Conservation (phyloP, 2,888 invertebrate genomes). For the Netelia melanura region DNA sequence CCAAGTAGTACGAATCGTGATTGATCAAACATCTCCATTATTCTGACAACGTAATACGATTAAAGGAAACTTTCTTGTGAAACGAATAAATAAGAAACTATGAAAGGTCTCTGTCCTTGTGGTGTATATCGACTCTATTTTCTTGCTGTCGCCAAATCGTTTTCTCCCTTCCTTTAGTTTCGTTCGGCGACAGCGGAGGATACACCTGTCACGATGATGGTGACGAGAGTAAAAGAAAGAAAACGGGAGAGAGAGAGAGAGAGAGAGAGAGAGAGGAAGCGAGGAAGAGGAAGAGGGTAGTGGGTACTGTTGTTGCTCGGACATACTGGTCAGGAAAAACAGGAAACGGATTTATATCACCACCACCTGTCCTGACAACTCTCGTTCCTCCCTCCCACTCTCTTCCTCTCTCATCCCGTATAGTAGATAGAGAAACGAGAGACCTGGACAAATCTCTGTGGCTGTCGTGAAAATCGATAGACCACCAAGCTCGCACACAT, state of each 20-base stretch:
- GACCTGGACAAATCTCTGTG: conserved; percentile 63
- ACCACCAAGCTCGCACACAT: conserved; percentile 9
- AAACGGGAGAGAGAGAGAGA: conserved; percentile 5
- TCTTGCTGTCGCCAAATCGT: conserved; percentile 54
- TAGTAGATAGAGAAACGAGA: conserved; percentile 27
- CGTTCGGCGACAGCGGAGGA: conserved; percentile 56
- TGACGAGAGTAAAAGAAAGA: conserved; percentile 54
- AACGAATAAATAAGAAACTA: conserved; percentile 48
- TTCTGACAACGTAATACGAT: not conserved
- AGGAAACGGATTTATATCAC: conserved; percentile 56
- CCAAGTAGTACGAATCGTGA: conserved; percentile 6
- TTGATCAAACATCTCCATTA: not conserved
- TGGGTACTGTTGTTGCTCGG: conserved; percentile 49
- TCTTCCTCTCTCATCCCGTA: not conserved
- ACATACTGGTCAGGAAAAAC: conserved; percentile 52
- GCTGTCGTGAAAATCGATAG: conserved; percentile 65
- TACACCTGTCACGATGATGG: conserved; percentile 50
- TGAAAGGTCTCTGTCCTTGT: conserved; percentile 29
- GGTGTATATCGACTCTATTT: conserved; percentile 40
- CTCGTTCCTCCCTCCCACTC: conserved; percentile 31
- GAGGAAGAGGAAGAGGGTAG: not conserved
- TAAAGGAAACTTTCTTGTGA: not conserved
- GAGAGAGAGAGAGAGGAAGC: not conserved
- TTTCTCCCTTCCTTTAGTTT: conserved; percentile 6
- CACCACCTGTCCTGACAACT: conserved; percentile 45